A percentile compares a stretch with the other conserved stretches of the same genome.
Conservation (phyloP, 2,888 invertebrate genomes). For the Caenorhabditis doughertyi region DNA sequence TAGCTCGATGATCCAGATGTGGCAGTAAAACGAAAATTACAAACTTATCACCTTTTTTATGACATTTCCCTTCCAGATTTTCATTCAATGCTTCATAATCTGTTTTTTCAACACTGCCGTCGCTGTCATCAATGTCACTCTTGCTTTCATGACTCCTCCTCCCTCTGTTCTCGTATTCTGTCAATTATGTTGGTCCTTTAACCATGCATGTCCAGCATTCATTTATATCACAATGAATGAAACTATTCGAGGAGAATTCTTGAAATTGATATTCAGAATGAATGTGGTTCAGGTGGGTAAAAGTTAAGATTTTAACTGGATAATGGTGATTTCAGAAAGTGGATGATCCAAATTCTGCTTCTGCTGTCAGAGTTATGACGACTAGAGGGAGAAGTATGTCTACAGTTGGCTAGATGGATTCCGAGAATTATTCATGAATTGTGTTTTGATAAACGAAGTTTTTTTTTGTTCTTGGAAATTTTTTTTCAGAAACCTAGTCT, state of each 20-base stretch:
- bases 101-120: conserved; percentile 53
- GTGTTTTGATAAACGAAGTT: too few species aligned
- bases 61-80: conserved; percentile 26
- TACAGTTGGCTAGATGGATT: too few species aligned
- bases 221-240: conserved; percentile 54
- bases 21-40: too few species aligned
- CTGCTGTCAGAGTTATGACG: too few species aligned
- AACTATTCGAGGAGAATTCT: conserved; percentile 47
- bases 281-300: too few species aligned
- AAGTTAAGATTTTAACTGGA: too few species aligned
- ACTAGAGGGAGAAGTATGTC: too few species aligned
- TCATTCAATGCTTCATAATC: conserved; percentile 56
- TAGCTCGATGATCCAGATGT: too few species aligned
- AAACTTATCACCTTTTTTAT: too few species aligned
- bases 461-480: too few species aligned
- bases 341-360: neutral
- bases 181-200: conserved; percentile 42
- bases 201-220: conserved; percentile 41
- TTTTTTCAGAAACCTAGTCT: too few species aligned
- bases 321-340: neutral
- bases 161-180: conserved; percentile 36
- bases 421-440: too few species aligned
- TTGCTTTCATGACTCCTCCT: neutral
- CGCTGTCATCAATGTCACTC: conserved; percentile 42
- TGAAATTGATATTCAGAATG: conserved; percentile 6